phyloP scores from a whole-genome alignment of 2,113 vertebrate genomes.

The Jacana jacana region DNA sequence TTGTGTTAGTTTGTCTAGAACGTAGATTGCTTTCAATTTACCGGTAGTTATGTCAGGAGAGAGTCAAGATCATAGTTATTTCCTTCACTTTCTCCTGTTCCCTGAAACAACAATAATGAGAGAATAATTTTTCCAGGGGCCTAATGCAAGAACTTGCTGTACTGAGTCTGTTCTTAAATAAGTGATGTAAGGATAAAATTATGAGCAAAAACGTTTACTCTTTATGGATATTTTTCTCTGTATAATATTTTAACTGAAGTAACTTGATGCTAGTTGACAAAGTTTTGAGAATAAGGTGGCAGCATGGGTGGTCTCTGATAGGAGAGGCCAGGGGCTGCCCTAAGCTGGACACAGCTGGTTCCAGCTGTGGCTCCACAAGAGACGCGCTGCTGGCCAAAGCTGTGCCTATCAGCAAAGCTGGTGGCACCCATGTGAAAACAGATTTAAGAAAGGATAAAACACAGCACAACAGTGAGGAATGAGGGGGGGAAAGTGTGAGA shows the following conservation, averaged over 20 bases:
- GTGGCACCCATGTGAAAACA: background rate
- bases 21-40: background rate
- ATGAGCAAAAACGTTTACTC: background rate
- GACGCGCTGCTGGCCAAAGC: background rate
- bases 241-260: background rate
- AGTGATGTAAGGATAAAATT: background rate
- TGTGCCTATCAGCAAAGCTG: background rate
- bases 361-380: background rate
- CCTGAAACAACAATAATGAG: background rate
- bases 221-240: background rate
- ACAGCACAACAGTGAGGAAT: background rate
- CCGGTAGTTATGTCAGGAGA: background rate
- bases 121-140: background rate
- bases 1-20: background rate
- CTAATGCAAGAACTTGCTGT: background rate
- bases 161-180: background rate
- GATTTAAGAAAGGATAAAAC: background rate
- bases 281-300: background rate
- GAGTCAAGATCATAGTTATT: background rate
- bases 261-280: background rate
- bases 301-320: background rate
- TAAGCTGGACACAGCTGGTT: background rate
- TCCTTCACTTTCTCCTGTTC: background rate
- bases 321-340: background rate
- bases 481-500: fast-evolving